Conservation (phyloP, 2,797 vertebrate species). For the Rhinichthys osculus region DNA sequence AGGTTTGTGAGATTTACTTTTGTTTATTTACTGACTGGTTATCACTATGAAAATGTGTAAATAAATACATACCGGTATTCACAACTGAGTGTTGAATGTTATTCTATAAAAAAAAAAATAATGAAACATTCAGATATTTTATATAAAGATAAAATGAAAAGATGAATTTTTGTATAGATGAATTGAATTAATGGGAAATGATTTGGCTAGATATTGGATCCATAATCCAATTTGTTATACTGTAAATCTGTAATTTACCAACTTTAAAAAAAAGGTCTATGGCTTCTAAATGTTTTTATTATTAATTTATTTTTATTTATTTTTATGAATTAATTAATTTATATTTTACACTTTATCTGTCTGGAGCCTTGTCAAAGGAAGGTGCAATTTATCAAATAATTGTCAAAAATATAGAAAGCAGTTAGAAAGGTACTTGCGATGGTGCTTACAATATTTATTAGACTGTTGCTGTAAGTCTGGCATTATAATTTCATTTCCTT, state of each 20-base stretch:
- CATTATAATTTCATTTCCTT: slow-evolving; percentile 41
- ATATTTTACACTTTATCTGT: background rate
- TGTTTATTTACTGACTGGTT: background rate
- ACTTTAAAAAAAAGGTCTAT: background rate
- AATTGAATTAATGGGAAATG: background rate
- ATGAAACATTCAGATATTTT: background rate
- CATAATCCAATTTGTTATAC: background rate
- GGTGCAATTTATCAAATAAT: background rate
- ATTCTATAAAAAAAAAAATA: background rate
- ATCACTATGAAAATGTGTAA: background rate
- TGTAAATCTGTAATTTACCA: background rate
- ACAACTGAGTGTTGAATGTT: background rate
- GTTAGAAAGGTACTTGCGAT: background rate
- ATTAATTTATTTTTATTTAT: background rate
- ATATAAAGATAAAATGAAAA: background rate
- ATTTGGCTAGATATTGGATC: background rate
- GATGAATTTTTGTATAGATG: background rate
- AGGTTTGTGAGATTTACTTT: background rate
- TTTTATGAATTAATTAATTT: accelerated
- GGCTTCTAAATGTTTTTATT: background rate
- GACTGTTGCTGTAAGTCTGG: slow-evolving; percentile 18
- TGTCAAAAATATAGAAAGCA: background rate
- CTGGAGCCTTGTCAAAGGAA: background rate
- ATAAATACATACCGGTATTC: background rate
- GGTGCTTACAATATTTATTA: slow-evolving; percentile 30